phyloP scores from a whole-genome alignment of 2,888 invertebrate genomes.

The Hirudinaria manillensis region DNA sequence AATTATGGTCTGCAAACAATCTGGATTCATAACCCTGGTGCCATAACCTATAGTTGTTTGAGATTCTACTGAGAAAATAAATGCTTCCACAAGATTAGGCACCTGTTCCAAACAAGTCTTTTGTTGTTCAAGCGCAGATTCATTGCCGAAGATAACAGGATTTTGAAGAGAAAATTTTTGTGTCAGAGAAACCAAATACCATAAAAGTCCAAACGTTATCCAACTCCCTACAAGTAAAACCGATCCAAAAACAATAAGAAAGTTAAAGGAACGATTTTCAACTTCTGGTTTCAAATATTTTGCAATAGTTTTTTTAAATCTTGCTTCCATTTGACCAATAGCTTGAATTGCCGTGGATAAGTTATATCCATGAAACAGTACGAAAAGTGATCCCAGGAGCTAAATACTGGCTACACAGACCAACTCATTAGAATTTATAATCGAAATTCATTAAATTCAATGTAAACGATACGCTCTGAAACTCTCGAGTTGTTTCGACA shows the following conservation, averaged over 20 bases:
- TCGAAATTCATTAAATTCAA: too few species aligned
- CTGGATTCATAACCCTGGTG: neutral
- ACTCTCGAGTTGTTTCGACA: too few species aligned
- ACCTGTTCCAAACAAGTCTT: conserved; percentile 2
- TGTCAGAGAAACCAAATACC: neutral
- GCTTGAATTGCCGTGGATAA: too few species aligned
- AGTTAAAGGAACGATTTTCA: too few species aligned
- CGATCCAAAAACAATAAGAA: neutral
- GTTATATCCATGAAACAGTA: too few species aligned
- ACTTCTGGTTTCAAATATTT: too few species aligned
- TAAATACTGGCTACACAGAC: too few species aligned
- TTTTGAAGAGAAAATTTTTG: neutral
- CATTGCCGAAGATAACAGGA: neutral
- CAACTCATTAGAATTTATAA: too few species aligned
- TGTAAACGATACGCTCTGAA: too few species aligned
- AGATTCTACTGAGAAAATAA: conserved; percentile 19
- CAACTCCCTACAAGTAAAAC: neutral
- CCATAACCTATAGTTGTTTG: conserved; percentile 13
- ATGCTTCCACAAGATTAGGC: neutral
- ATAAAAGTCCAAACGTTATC: neutral
- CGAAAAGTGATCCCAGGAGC: too few species aligned
- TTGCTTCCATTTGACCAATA: too few species aligned
- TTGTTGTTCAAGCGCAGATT: neutral
- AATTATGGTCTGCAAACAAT: conserved; percentile 3
- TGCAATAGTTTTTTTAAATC: too few species aligned